Conservation (phyloP, 2,113 vertebrate genomes). For the Rhadina sibilatrix region DNA sequence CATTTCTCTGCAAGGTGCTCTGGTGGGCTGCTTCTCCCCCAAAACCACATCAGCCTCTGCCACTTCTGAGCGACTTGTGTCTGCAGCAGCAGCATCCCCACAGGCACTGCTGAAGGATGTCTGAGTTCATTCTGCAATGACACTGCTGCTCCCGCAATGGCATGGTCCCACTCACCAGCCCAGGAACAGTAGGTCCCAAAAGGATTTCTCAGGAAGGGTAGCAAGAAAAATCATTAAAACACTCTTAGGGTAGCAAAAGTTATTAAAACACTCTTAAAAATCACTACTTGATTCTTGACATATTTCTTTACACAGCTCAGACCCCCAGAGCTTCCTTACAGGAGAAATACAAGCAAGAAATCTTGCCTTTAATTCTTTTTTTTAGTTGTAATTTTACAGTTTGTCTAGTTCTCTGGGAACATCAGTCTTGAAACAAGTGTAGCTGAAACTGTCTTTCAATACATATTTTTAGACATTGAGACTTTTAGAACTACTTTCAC, state of each 20-base stretch:
- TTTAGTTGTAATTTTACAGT: not conserved
- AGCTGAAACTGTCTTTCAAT: not conserved
- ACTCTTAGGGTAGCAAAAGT: not conserved
- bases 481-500: slow-evolving; percentile 4
- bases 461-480: not conserved
- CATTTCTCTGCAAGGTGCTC: not conserved
- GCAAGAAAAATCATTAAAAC: not conserved
- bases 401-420: not conserved
- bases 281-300: not conserved
- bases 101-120: not conserved
- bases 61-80: accelerated
- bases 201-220: not conserved
- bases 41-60: not conserved
- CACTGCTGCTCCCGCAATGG: not conserved
- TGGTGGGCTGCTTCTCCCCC: not conserved
- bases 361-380: not conserved
- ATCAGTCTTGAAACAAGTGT: not conserved
- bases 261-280: not conserved
- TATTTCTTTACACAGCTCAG: not conserved
- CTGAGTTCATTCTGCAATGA: not conserved
- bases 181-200: not conserved
- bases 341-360: not conserved
- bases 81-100: accelerated
- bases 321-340: not conserved
- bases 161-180: not conserved